Conservation (phyloP, 2,113 vertebrate species). For the Orientallactaga bullata region DNA sequence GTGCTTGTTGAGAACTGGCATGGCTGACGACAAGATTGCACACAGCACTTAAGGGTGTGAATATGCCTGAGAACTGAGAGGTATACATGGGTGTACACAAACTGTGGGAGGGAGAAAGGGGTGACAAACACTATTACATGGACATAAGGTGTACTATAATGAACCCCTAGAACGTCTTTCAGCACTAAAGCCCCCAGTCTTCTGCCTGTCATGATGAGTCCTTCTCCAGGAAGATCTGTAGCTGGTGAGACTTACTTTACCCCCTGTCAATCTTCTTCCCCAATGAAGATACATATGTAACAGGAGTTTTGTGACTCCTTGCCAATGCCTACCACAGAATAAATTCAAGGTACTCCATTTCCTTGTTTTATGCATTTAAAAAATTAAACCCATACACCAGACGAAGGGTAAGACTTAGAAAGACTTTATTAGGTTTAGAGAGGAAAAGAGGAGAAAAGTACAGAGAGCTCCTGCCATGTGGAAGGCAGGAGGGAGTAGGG, state of each 20-base stretch:
- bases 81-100: no score
- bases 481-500: no score
- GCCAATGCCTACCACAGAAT: no score
- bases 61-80: background rate
- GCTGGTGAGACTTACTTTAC: background rate
- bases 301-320: no score
- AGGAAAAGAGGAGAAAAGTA: no score
- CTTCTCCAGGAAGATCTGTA: background rate
- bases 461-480: no score
- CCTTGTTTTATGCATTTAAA: no score
- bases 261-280: background rate
- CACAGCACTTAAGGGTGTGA: background rate
- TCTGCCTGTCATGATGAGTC: background rate
- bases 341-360: no score
- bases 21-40: background rate
- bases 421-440: no score
- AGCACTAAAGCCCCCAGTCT: background rate
- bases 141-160: background rate
- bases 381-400: no score
- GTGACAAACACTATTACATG: accelerated
- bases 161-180: background rate
- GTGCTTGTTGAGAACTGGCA: background rate
- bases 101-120: no score
- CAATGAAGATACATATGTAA: background rate
- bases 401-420: no score